Base-by-base conservation (phyloP, 2,888 invertebrate species). In the Kryphioiulus occultus region DNA sequence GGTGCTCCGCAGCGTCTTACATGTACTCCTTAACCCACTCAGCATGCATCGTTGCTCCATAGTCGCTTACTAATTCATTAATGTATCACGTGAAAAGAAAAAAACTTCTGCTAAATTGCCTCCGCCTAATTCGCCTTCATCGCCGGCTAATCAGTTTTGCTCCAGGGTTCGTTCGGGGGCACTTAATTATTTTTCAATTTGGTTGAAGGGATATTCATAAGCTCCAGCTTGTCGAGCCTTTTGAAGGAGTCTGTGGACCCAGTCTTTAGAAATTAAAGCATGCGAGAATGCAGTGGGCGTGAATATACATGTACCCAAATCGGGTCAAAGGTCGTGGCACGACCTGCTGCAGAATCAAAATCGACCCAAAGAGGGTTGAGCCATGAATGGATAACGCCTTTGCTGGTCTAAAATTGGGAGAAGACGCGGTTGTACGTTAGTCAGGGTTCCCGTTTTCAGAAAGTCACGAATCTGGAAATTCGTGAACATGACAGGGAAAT, bases 101-200 rank as follows among this genome's bases (percentile, higher is more conserved):
- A 68, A 26, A 26, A 26, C 12, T 26, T 26, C 68, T n/a, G 26
- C 68, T 26, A 68, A 68, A 68, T 68, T 68, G 68, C 68, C 26
- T 68, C 2, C 26, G 68, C 68, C 10, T 68, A 68, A 68, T 68
- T 68, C 68, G 68, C 68, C 68, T 68, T 68, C 68, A 68, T 68
- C 68, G 68, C 26, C 26, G 68, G 12, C 68, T 68, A 68, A 68
- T 68, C 68, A 68, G 68, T 68, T 68, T 68, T 68, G 68, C 68
- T 12, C 68, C 68, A 26, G 68, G 68, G 68, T 68, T 68, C 68
- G 12, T 68, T 68, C 68, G 9, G 68, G 68, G 26, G 68, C 68
- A 68, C 68, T 68, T 68, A 68, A 68, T 68, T 68, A 68, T 68
- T 68, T 68, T 68, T 68, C 68, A 68, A 68, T 68, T 68, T 68